These are phyloP conservation scores for Chiridota heheva DNA, from an alignment of 35 echinoderm and acorn worm genomes.

Conservation along the genomic window DNA sequence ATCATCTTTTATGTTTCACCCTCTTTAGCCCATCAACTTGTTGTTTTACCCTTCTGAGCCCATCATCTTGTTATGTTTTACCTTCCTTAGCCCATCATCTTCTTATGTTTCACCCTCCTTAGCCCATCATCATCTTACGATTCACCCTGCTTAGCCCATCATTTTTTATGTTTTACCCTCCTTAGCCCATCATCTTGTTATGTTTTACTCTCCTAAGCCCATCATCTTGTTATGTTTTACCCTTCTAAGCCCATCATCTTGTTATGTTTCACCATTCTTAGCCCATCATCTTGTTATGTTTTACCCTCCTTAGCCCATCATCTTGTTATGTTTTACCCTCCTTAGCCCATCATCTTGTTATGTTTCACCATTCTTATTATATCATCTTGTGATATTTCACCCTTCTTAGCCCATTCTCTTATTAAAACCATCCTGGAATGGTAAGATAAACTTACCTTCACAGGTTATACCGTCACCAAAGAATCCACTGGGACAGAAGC, in stretches of 20 bases:
- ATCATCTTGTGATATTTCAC: neutral
- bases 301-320: no score
- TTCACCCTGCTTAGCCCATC: neutral
- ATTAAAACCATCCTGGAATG: neutral
- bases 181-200: no score
- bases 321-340: neutral
- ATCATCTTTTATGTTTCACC: neutral
- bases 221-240: no score
- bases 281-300: no score
- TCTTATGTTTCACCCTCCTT: neutral
- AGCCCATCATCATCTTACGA: neutral
- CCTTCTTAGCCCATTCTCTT: neutral
- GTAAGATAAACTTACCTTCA: constrained; percentile 48
- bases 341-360: neutral
- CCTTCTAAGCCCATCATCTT: no score
- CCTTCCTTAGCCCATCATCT: neutral
- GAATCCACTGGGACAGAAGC: constrained; percentile 51
- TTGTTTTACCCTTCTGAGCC: neutral
- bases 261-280: neutral
- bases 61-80: neutral
- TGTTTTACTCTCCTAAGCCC: no score
- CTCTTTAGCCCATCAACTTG: neutral
- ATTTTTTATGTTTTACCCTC: neutral
- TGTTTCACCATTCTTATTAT: neutral
- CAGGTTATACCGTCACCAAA: constrained; percentile 70